Evolutionary conservation across 2,113 vertebrate species (phyloP).

Genomic region (Eulemur macaco): DNA sequence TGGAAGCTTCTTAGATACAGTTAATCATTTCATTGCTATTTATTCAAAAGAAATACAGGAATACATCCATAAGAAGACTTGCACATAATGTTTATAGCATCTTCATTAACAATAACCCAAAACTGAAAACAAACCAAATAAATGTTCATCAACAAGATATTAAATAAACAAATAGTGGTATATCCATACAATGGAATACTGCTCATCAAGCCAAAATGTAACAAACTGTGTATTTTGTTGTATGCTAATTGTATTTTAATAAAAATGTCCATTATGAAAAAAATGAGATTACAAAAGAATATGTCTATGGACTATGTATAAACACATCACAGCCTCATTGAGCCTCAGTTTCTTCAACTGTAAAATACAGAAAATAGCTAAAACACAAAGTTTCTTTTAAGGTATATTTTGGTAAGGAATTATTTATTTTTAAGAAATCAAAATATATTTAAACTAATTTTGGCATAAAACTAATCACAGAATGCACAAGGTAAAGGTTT

Average conservation of each 20-base stretch:
- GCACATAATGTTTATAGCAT: not conserved
- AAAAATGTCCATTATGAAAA: not conserved
- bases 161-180: not conserved
- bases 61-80: not conserved
- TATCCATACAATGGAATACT: not conserved
- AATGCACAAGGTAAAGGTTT: not conserved
- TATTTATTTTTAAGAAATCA: not conserved
- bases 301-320: not conserved
- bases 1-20: not conserved
- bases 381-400: not conserved
- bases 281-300: not conserved
- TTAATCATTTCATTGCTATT: not conserved
- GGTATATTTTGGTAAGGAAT: not conserved
- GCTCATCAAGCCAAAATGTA: not conserved
- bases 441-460: not conserved
- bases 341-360: not conserved
- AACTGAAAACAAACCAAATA: not conserved
- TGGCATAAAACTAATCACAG: not conserved
- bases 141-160: not conserved
- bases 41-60: not conserved
- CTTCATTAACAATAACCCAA: not conserved
- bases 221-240: not conserved
- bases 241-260: not conserved
- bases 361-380: not conserved
- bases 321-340: not conserved